Conservation (phyloP, 2,888 invertebrate species). For the Orchesellides sinensis region DNA sequence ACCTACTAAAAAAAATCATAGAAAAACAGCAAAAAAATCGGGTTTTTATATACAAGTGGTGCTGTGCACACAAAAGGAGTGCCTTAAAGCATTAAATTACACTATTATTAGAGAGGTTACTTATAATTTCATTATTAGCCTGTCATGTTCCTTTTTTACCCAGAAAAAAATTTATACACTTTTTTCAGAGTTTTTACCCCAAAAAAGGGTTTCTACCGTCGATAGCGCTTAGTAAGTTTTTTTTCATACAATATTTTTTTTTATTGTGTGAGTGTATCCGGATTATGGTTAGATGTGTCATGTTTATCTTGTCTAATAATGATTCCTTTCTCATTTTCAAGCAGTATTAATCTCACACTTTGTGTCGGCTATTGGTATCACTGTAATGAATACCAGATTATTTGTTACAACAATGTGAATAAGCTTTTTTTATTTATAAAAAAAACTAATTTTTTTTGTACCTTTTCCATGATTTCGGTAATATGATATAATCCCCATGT, state of each 20-base stretch:
- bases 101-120: constrained; percentile 21
- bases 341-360: too few species aligned
- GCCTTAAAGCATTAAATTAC: constrained; percentile 46
- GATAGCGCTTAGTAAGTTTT: too few species aligned
- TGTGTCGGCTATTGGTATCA: too few species aligned
- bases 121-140: constrained; percentile 52
- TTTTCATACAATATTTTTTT: not conserved
- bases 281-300: constrained; percentile 47
- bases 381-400: too few species aligned
- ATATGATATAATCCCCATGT: too few species aligned
- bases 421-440: too few species aligned
- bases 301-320: constrained; percentile 42
- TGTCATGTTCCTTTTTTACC: constrained; percentile 22
- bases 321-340: constrained; percentile 15
- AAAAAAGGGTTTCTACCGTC: too few species aligned
- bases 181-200: not conserved
- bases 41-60: not conserved
- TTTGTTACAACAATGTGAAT: too few species aligned
- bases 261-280: not conserved
- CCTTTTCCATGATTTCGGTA: too few species aligned
- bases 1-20: not conserved
- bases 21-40: not conserved
- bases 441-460: too few species aligned
- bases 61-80: not conserved
- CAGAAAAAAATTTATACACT: constrained; percentile 14